Conservation (phyloP, 2,113 vertebrate species). For the pig (Sus scrofa) region T2T-Sscrofa CM000813.6:2971501-2972000, state of each 20-base stretch:
- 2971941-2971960: neutral
- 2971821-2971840: neutral
- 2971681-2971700: neutral
- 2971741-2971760: fast-evolving
- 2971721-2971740: fast-evolving
- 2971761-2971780: fast-evolving
- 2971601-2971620: neutral
- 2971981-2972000: fast-evolving
- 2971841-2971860: neutral
- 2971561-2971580: neutral
- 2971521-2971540: neutral
- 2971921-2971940: no score
- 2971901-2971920: neutral
- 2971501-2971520: no score
- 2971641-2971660: neutral
- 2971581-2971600: neutral
- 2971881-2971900: neutral
- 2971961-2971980: no score
- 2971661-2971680: neutral
- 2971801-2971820: fast-evolving
- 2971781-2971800: fast-evolving
- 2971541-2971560: fast-evolving
- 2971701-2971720: fast-evolving
- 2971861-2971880: neutral
- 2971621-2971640: neutral